Conservation (phyloP, 1,140 invertebrate genomes). For the Cyrtorhinus lividipennis region DNA sequence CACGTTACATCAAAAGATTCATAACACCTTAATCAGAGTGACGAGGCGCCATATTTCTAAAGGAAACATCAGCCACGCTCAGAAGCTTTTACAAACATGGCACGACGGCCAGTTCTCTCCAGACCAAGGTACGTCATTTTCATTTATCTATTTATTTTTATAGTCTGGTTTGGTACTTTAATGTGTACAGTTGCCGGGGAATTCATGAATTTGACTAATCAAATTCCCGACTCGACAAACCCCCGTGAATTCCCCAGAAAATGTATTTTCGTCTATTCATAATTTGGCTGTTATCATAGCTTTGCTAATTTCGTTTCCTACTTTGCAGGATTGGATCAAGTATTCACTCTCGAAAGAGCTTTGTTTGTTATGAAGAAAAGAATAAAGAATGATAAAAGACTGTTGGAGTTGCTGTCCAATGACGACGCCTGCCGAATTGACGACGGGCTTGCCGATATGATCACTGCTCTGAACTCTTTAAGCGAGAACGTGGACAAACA, state of each 20-base stretch:
- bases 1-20: constrained; percentile 30
- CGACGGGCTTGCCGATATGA: background rate
- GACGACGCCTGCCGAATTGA: background rate
- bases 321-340: background rate
- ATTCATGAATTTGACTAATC: no score
- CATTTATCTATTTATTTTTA: no score
- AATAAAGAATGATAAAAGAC: background rate
- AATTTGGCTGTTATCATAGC: no score
- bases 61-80: background rate
- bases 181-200: no score
- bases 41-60: background rate
- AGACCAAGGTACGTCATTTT: background rate
- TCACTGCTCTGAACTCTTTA: background rate
- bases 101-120: background rate
- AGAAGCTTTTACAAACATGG: background rate
- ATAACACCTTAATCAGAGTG: background rate
- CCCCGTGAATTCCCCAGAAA: no score
- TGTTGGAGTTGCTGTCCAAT: background rate
- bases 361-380: background rate
- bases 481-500: constrained; percentile 8
- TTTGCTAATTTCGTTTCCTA: no score
- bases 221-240: no score
- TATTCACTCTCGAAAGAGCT: background rate
- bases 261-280: no score
- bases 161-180: no score